phyloP scores from a whole-genome alignment of 2,888 invertebrate species.

The Linnaemya vulpina region DNA sequence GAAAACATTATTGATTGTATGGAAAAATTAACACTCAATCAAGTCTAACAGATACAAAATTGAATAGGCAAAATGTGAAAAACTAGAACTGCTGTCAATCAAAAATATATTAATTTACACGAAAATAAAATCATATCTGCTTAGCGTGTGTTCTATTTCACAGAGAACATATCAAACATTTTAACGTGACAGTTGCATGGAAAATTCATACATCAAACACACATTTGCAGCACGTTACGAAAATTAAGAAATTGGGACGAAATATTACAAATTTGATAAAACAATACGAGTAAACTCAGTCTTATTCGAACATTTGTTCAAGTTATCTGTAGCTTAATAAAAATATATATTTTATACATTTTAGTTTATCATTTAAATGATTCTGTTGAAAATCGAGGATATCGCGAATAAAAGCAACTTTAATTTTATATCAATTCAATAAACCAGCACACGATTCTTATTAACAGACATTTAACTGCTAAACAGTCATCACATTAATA shows the following conservation, averaged over 20 bases:
- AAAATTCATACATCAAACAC: conserved; percentile 14
- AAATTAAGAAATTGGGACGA: too few relatives aligned
- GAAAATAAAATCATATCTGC: background rate
- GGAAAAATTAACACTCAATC: conserved; percentile 7
- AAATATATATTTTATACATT: too few relatives aligned
- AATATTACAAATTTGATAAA: too few relatives aligned
- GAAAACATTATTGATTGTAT: conserved; percentile 23
- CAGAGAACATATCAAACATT: conserved; percentile 36
- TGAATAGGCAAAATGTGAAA: conserved; percentile 5
- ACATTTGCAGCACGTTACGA: background rate
- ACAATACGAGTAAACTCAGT: too few relatives aligned
- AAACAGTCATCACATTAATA: conserved; percentile 25
- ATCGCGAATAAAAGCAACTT: too few relatives aligned
- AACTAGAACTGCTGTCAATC: conserved; percentile 58
- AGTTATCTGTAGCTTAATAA: too few relatives aligned
- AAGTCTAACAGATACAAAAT: conserved; percentile 18
- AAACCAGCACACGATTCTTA: too few relatives aligned
- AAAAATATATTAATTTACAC: conserved; percentile 15
- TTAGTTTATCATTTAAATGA: too few relatives aligned
- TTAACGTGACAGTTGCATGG: conserved; percentile 37
- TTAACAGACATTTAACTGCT: background rate
- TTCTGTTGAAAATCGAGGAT: too few relatives aligned
- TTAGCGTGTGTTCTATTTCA: background rate
- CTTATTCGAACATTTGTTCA: too few relatives aligned
- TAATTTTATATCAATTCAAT: too few relatives aligned